Evolutionary conservation across 2,797 vertebrate species (phyloP).

Genomic region (Rhadinocentrus ornatus): DNA sequence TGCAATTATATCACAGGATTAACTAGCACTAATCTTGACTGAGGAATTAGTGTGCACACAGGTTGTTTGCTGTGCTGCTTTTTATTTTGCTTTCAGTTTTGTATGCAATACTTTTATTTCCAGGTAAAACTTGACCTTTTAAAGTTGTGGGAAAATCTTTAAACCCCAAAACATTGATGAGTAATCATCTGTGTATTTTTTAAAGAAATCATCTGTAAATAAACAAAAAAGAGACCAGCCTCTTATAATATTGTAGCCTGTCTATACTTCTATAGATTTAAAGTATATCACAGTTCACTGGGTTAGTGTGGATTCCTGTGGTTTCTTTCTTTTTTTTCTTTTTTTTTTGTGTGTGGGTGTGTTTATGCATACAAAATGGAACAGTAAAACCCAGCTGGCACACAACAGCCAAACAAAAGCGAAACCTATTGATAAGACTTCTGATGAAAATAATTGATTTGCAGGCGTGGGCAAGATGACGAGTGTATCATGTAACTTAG

Average conservation of each 20-base stretch:
- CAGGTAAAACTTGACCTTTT: slow-evolving; percentile 1
- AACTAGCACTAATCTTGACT: slow-evolving; percentile 55
- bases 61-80: slow-evolving; percentile 27
- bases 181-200: not conserved
- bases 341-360: slow-evolving; percentile 1
- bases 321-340: slow-evolving; percentile 1
- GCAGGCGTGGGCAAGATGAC: slow-evolving; percentile 55
- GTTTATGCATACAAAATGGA: not conserved
- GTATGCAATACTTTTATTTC: slow-evolving; percentile 7
- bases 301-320: not conserved
- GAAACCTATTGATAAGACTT: slow-evolving; percentile 40
- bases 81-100: slow-evolving; percentile 22
- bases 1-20: slow-evolving; percentile 66
- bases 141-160: not conserved
- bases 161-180: not conserved
- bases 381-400: slow-evolving; percentile 15
- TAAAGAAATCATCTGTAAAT: not conserved
- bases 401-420: slow-evolving; percentile 5
- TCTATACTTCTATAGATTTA: not conserved
- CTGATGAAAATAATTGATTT: slow-evolving; percentile 67
- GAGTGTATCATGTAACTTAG: slow-evolving; percentile 76
- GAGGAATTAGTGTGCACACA: slow-evolving; percentile 37
- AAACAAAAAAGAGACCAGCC: not conserved
- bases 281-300: not conserved
- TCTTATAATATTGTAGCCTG: not conserved